Evolutionary conservation across 2,888 invertebrate species (phyloP), one percentile per base, ranked within the genome.

Genomic region (Nysson spinosus): DNA sequence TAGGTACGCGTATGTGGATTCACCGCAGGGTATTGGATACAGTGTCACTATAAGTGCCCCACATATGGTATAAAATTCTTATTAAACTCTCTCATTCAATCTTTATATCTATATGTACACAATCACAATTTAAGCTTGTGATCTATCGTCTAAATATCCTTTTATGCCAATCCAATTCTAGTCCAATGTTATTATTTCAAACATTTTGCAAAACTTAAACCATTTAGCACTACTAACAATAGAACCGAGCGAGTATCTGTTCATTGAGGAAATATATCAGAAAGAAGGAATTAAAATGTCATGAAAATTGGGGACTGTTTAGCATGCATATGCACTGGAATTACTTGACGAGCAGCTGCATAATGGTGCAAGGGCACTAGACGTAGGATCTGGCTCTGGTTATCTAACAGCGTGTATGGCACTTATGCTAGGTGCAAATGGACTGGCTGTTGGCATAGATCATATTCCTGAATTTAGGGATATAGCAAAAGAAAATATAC

Each of bases 21-120:
- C 95, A 6, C 98, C 98, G 0, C 97, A 97, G 87, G 91, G 94
- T 44, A 99, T 99, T 83, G 98, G 99, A 40, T 97, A 91, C 85
- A 94, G 95, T 19, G 98, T 97, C 3, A 98, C 98, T 0, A 98
- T 98, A 65, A 96, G 96, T 88, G 98, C 98, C 26, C 98, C 98
- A 7, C 97, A 98, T 85, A 98, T 98, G 97, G 96, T 96, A 88
- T 84, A 78, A 70, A 69, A n/a, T 17, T 43, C 1, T 43, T 39
- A 37, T 26, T 47, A 16, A 17, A 16, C 1, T 35, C 6, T 0
- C 28, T n/a, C 7, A 32, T 22, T 4, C 37, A 39, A 12, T 24
- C 16, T 40, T 34, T 32, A 55, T n/a, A 19, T 11, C 11, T 34
- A 3, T 11, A n/a, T 22, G 4, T n/a, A 39, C 14, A 37, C 9